Base-by-base conservation (phyloP, 2,797 vertebrate genomes). In the Phaenicophaeus curvirostris region DNA sequence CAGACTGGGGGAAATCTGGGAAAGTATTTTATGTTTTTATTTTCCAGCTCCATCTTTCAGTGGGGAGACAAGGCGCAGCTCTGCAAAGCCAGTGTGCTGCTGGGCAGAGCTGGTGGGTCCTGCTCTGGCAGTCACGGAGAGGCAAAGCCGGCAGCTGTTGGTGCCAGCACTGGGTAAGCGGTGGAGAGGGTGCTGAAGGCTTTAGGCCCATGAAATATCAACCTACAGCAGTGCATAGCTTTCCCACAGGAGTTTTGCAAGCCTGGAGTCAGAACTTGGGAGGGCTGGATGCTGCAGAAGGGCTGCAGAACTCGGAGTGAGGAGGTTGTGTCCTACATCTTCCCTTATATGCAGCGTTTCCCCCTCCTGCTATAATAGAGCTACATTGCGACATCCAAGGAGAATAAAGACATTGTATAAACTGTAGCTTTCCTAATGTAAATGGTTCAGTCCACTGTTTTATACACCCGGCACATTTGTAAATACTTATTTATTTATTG, bases 401-500 rank as follows among this genome's bases (percentile, higher is more conserved):
- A 39, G 76, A 77, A 93, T 20, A 19, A 51, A 46, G 17, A 46
- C 20, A 9, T 11, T 33, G 41, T 50, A 16, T 57, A 57, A 85
- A 42, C 28, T 25, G 50, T 42, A 33, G 68, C 62, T 96, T 97
- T 95, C 82, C 57, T 73, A 7, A 68, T 67, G 82, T 59, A 62
- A 94, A 95, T 95, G 65, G 75, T 90, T 89, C 93, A 23, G 48
- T 71, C 58, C 69, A 4, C 71, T 69, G 53, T 94, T 95, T 94
- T 91, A 62, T 95, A 89, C 71, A 74, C 74, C 65, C 19, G 5
- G 67, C 75, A 73, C 46, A 4, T 94, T 87, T 98, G 96, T 98
- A 97, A 96, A 98, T 97, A 96, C 58, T 97, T 98, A 98, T 97
- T 98, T 98, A 98, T 98, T 98, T 97, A 86, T 97, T 97, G 96